These are phyloP conservation scores for Hiodon tergisus DNA, from an alignment of 2,113 vertebrate species.

Conservation along the genomic window DNA sequence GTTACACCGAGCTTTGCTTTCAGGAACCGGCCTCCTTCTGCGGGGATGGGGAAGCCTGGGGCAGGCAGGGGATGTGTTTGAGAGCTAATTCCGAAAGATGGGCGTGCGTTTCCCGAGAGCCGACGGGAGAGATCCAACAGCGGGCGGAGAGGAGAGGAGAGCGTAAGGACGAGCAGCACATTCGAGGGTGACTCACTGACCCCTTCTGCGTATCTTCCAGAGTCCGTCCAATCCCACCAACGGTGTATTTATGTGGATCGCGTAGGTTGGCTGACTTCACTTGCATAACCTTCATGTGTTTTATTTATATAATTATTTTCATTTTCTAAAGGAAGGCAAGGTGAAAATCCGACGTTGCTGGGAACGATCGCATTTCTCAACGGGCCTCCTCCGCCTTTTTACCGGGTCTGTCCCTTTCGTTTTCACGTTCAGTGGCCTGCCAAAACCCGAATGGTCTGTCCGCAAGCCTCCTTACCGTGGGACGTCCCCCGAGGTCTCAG, in stretches of 20 bases:
- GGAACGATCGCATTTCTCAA: too few species aligned
- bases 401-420: too few species aligned
- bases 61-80: background rate
- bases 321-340: slow-evolving; percentile 10
- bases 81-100: too few species aligned
- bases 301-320: background rate
- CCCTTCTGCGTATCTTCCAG: slow-evolving; percentile 11
- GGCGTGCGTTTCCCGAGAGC: background rate
- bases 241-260: slow-evolving; percentile 12
- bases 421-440: too few species aligned
- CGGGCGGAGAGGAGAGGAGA: background rate
- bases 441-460: too few species aligned
- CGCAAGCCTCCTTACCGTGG: too few species aligned
- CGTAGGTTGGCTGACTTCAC: slow-evolving; percentile 14
- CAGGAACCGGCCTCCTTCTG: too few species aligned
- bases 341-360: slow-evolving; percentile 2
- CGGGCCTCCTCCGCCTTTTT: too few species aligned
- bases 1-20: too few species aligned
- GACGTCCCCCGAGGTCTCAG: too few species aligned
- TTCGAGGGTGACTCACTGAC: slow-evolving; percentile 17
- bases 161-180: background rate
- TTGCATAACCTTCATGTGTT: slow-evolving; percentile 13
- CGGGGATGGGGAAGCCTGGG: background rate
- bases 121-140: background rate
- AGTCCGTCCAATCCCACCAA: slow-evolving; percentile 3